Base-by-base conservation (phyloP, 1,140 invertebrate species). In the Zaprionus capensis region DNA sequence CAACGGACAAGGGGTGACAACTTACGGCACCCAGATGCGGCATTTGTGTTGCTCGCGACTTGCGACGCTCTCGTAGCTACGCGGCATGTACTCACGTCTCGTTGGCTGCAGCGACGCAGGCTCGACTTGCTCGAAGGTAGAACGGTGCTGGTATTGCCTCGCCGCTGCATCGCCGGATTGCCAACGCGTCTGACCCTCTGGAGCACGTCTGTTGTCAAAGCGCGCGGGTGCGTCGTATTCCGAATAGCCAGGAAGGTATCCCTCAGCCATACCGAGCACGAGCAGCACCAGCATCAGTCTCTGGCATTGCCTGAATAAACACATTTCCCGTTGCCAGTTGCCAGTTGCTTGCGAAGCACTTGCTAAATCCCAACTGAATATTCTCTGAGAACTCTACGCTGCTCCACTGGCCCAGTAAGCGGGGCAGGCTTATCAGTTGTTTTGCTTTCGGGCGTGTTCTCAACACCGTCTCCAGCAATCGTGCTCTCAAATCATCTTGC, bases 1-100 rank as follows among this genome's bases (percentile, higher is more conserved):
- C 5, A 22, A 22, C 17, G 3, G 0, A 2, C n/a, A 31, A 20
- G 4, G 17, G 20, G 12, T 2, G 17, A 12, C 12, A 66, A 91
- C 91, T 87, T 77, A 91, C 91, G 91, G 91, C 41, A 91, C 86
- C 91, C 85, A 91, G 20, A 87, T 82, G 24, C 79, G 78, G 15
- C 91, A 91, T 55, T 84, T 91, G 56, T 91, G 80, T 15, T 28
- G 69, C 2, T 68, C 74, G 1, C 34, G 56, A 56, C 57, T 65
- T 12, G 67, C 41, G 0, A 63, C 24, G 5, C 57, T 65, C 63
- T 88, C 85, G 51, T 90, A 78, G 9, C 51, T 41, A n/a, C 85
- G 85, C 22, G 71, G 41, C 9, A 84, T 4, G 55, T 77, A 85
- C 22, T 84, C 67, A 6, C 85, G 85, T 38, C 68, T 51, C n/a